phyloP scores from a whole-genome alignment of 2,797 vertebrate genomes.

The Lacerta agilis region DNA sequence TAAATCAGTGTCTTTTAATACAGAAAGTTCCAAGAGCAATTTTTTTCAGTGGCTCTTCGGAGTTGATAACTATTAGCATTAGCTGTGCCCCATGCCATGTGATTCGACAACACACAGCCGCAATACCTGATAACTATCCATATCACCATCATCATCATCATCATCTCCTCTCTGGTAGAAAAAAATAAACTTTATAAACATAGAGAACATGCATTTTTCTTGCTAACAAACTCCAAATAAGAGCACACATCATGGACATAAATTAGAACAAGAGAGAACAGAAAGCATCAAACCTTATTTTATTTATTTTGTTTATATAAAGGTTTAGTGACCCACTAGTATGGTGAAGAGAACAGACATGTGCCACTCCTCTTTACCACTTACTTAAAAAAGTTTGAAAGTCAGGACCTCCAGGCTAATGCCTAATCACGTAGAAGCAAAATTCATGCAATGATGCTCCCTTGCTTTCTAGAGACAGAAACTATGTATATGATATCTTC shows the following conservation, averaged over 20 bases:
- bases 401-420: not conserved
- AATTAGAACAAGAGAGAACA: not conserved
- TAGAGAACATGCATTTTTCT: constrained; percentile 79
- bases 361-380: not conserved
- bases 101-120: constrained; percentile 76
- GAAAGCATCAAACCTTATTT: not conserved
- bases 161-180: constrained; percentile 90
- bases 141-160: constrained; percentile 93
- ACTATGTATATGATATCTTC: not conserved
- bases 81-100: constrained; percentile 89
- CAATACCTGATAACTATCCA: constrained; percentile 99
- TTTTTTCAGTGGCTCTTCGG: constrained; percentile 51
- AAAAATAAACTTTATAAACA: constrained; percentile 91
- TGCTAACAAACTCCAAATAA: constrained; percentile 57
- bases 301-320: not conserved
- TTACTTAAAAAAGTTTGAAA: not conserved
- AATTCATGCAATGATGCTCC: not conserved
- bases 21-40: constrained; percentile 59
- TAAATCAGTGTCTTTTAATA: constrained; percentile 64
- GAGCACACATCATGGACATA: not conserved
- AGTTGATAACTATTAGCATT: constrained; percentile 83
- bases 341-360: not conserved
- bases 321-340: not conserved
- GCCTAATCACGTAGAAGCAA: too few relatives aligned
- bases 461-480: not conserved